A percentile compares a stretch with the other conserved stretches of the same genome.
Conservation (phyloP, 1,140 invertebrate species). For the Drosophila athabasca region DNA sequence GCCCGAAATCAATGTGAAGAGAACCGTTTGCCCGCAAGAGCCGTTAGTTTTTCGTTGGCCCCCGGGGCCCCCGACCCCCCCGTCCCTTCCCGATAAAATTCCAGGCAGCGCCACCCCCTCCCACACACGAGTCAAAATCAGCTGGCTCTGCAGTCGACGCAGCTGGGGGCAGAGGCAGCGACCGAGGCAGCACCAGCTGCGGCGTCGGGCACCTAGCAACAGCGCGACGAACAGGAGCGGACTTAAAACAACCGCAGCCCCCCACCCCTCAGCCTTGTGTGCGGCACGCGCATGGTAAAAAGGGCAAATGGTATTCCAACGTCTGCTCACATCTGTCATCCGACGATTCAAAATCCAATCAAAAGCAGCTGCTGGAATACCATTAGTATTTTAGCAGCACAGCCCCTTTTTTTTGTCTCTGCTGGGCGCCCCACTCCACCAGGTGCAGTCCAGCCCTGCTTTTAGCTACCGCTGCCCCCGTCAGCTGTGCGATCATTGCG, state of each 20-base stretch:
- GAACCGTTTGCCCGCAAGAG: constrained; percentile 43
- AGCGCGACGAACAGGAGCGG: constrained; percentile 31
- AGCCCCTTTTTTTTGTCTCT: background rate
- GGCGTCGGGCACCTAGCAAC: constrained; percentile 43
- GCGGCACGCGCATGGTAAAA: background rate
- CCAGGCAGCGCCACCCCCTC: constrained; percentile 32
- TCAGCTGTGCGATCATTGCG: constrained; percentile 49
- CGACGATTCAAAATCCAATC: background rate
- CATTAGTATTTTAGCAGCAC: no score
- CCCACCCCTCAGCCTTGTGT: background rate
- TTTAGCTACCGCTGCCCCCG: constrained; percentile 18
- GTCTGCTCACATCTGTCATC: background rate
- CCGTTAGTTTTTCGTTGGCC: constrained; percentile 39
- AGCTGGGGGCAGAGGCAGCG: constrained; percentile 20
- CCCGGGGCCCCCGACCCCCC: background rate
- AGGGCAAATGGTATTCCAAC: background rate
- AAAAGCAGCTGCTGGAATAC: background rate
- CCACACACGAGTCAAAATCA: constrained; percentile 31
- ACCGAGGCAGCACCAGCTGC: constrained; percentile 9
- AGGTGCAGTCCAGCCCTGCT: constrained; percentile 8
- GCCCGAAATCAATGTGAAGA: constrained; percentile 57
- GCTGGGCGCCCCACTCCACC: background rate
- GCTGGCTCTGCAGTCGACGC: constrained; percentile 45
- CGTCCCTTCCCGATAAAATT: background rate
- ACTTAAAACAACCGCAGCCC: background rate